Percentiles rank a stretch among this genome's conserved stretches.
These are phyloP conservation scores for Athalia circularis DNA, from an alignment of 2,888 invertebrate genomes.

Conservation along the genomic window DNA sequence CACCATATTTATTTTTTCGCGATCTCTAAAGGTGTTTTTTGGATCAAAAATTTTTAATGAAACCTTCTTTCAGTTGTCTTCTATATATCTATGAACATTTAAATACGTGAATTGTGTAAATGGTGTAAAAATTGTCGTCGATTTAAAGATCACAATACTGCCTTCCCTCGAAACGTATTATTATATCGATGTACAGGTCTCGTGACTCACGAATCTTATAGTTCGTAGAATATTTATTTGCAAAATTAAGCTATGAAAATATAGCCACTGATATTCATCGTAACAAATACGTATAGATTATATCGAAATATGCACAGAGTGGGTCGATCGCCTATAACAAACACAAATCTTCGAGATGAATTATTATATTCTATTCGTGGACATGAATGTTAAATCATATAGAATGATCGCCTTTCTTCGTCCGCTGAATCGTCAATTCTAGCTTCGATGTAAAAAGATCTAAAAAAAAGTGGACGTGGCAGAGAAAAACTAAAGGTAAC, in stretches of 20 bases:
- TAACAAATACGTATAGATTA: neutral
- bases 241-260: neutral
- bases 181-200: neutral
- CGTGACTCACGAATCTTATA: neutral
- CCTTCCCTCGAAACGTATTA: constrained; percentile 31
- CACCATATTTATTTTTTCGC: too few species aligned
- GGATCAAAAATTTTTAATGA: too few species aligned
- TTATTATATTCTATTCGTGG: neutral
- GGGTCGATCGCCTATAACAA: neutral
- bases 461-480: too few species aligned
- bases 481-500: too few species aligned
- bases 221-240: neutral
- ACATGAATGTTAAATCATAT: too few species aligned
- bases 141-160: constrained; percentile 38
- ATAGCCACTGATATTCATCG: neutral
- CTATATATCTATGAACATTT: too few species aligned
- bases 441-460: too few species aligned
- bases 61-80: too few species aligned
- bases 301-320: neutral
- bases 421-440: too few species aligned
- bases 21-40: too few species aligned
- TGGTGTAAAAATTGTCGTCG: constrained; percentile 7
- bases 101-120: too few species aligned
- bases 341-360: neutral
- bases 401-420: too few species aligned